Percentiles rank a stretch among this genome's conserved stretches.
Evolutionary conservation across 2,888 invertebrate species (phyloP).

Genomic region (Rutpela maculata): DNA sequence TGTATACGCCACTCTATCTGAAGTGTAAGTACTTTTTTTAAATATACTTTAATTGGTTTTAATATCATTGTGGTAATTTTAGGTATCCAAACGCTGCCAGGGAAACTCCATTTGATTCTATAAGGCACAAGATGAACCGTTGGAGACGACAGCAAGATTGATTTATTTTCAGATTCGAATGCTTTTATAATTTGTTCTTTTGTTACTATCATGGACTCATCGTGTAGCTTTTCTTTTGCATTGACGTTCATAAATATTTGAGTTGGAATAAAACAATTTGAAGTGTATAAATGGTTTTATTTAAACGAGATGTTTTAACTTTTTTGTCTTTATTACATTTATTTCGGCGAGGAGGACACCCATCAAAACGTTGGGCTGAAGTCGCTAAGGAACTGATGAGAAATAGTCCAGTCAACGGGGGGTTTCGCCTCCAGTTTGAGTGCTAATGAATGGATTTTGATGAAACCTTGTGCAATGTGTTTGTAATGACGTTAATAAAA

Average conservation of each 20-base stretch:
- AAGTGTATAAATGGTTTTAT: not conserved
- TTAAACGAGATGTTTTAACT: too few relatives aligned
- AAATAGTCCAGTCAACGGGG: too few relatives aligned
- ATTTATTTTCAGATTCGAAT: not conserved
- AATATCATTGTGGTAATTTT: not conserved
- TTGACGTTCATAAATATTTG: not conserved
- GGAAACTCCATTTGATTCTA: conserved; percentile 67
- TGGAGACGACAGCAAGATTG: conserved; percentile 63
- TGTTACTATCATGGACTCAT: not conserved
- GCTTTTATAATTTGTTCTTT: not conserved
- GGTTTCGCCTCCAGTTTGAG: too few relatives aligned
- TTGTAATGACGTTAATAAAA: too few relatives aligned
- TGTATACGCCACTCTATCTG: conserved; percentile 67
- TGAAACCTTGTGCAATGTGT: too few relatives aligned
- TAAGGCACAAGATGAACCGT: conserved; percentile 69
- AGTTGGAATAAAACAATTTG: not conserved
- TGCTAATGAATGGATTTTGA: too few relatives aligned
- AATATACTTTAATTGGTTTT: not conserved
- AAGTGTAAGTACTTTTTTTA: conserved; percentile 64
- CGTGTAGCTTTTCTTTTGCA: not conserved
- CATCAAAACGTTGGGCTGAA: too few relatives aligned
- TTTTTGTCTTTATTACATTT: too few relatives aligned
- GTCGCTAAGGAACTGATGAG: too few relatives aligned
- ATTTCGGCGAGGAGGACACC: too few relatives aligned
- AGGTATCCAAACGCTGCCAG: conserved; percentile 71